These are phyloP conservation scores for Melinaea marsaeus DNA, from an alignment of 2,888 invertebrate genomes.

Conservation along the genomic window DNA sequence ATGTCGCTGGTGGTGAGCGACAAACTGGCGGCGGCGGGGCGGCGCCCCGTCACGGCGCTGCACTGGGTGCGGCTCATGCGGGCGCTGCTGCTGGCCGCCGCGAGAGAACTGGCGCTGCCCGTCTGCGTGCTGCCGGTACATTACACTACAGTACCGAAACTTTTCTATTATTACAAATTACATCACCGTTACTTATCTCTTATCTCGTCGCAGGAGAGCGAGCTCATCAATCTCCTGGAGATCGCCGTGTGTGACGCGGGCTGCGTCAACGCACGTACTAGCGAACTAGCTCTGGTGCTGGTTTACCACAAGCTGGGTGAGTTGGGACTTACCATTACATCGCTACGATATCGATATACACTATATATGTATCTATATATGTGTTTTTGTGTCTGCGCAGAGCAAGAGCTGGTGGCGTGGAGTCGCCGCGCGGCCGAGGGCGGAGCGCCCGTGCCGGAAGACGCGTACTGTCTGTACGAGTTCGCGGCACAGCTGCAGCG, in stretches of 20 bases:
- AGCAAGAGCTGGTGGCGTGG: slow-evolving; percentile 55
- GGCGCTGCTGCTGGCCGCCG: slow-evolving; percentile 75
- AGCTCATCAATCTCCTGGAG: slow-evolving; percentile 83
- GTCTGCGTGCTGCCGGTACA: slow-evolving; percentile 31
- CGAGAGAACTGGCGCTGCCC: slow-evolving; percentile 26
- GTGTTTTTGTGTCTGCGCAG: slow-evolving; percentile 36
- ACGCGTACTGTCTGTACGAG: slow-evolving; percentile 81
- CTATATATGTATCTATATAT: background rate
- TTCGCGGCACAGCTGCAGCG: slow-evolving; percentile 85
- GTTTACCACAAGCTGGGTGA: slow-evolving; percentile 81
- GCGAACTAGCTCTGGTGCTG: slow-evolving; percentile 87
- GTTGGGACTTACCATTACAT: background rate
- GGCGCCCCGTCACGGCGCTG: slow-evolving; percentile 79
- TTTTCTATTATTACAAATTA: background rate
- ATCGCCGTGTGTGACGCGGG: slow-evolving; percentile 86
- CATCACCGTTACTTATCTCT: background rate
- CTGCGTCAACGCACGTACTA: slow-evolving; percentile 85
- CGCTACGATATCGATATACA: too few relatives aligned
- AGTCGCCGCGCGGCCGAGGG: slow-evolving; percentile 35
- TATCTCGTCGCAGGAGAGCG: slow-evolving; percentile 69
- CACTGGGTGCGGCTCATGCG: slow-evolving; percentile 84
- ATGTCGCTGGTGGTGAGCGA: slow-evolving; percentile 90
- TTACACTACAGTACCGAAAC: too few relatives aligned
- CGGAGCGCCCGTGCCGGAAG: slow-evolving; percentile 47
- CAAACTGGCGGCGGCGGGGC: slow-evolving; percentile 81